Evolutionary conservation across 2,888 invertebrate species (phyloP).

Genomic region (Sinopyrophorus schimmeli): DNA sequence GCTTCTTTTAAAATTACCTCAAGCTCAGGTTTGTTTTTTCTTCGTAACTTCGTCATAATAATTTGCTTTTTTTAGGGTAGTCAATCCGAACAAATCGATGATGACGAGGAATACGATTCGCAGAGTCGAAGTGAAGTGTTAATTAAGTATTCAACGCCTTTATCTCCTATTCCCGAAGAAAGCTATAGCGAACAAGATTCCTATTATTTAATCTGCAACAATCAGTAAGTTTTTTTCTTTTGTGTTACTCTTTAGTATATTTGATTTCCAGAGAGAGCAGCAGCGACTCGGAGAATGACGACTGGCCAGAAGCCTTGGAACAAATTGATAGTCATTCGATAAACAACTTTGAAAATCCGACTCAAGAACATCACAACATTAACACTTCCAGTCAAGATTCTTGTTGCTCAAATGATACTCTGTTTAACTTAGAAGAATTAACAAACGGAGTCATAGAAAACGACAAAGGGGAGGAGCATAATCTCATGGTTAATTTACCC

Average conservation of each 20-base stretch:
- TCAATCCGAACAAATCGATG: slow-evolving; percentile 52
- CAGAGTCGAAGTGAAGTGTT: slow-evolving; percentile 52
- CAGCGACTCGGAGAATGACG: slow-evolving; percentile 44
- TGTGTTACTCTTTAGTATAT: background rate
- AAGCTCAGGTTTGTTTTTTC: slow-evolving; percentile 61
- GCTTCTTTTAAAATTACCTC: slow-evolving; percentile 69
- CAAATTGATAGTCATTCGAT: slow-evolving; percentile 55
- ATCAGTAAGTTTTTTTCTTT: slow-evolving; percentile 7
- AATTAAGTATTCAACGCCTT: slow-evolving; percentile 59
- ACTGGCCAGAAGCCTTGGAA: slow-evolving; percentile 49
- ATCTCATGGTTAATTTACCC: too few species aligned
- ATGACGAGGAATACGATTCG: slow-evolving; percentile 51
- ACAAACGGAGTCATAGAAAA: slow-evolving; percentile 40
- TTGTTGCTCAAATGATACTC: slow-evolving; percentile 67
- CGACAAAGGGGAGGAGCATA: too few species aligned
- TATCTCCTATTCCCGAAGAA: slow-evolving; percentile 67
- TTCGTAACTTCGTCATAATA: background rate
- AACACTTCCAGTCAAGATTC: slow-evolving; percentile 66
- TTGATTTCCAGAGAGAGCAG: slow-evolving; percentile 25
- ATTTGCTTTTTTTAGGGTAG: slow-evolving; percentile 39
- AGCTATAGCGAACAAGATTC: slow-evolving; percentile 40
- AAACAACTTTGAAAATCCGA: slow-evolving; percentile 56
- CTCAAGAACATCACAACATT: slow-evolving; percentile 41
- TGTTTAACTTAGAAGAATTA: slow-evolving; percentile 65
- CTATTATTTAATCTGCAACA: slow-evolving; percentile 14